Conservation (phyloP, 2,888 invertebrate species). For the Lasius platythorax region DNA sequence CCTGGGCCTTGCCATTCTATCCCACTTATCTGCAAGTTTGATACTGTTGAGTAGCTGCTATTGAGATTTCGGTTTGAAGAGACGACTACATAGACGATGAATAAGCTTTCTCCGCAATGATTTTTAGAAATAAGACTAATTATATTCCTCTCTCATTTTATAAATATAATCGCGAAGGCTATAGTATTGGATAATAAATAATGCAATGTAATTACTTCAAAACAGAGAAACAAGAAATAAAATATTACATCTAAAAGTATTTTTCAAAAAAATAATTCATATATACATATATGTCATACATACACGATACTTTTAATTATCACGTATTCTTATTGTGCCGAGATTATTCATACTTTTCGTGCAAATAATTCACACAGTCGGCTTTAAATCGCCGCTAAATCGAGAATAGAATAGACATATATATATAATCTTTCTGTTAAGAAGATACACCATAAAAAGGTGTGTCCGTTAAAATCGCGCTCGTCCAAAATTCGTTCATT, state of each 20-base stretch:
- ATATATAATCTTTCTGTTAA: background rate
- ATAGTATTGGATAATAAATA: background rate
- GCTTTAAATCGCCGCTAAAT: background rate
- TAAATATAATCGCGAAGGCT: background rate
- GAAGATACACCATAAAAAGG: background rate
- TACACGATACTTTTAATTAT: background rate
- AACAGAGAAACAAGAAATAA: background rate
- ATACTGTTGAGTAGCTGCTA: background rate
- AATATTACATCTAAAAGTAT: background rate
- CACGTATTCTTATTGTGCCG: background rate
- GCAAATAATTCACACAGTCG: background rate
- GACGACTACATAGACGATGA: background rate
- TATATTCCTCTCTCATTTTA: background rate
- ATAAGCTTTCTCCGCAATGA: constrained; percentile 2
- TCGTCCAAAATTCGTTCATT: constrained; percentile 18
- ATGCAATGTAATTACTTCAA: background rate
- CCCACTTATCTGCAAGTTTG: constrained; percentile 9
- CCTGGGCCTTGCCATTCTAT: background rate
- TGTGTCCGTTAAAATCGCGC: background rate
- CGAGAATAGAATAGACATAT: background rate
- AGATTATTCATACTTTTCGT: background rate
- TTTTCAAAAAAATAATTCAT: background rate
- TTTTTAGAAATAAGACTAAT: background rate
- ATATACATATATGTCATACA: too few species aligned
- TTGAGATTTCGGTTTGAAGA: background rate